Conservation (phyloP, 64 coral and sea anemone genomes). For the Montipora capricornis region DNA sequence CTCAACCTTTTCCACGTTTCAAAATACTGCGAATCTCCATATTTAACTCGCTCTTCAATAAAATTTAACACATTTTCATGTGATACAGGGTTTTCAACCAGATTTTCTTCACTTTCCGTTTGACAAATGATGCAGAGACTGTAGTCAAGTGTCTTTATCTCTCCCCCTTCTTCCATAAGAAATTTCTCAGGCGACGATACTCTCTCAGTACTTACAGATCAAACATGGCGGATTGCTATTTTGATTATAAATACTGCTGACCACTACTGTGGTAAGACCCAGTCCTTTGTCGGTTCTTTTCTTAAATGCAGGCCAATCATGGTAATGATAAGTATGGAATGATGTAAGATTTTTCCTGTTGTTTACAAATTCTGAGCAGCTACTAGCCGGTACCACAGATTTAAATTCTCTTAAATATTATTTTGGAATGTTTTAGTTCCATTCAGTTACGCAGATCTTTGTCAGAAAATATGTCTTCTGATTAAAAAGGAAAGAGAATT, state of each 20-base stretch:
- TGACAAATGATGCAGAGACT: slow-evolving; percentile 52
- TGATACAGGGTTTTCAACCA: slow-evolving; percentile 22
- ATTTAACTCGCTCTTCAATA: slow-evolving; percentile 48
- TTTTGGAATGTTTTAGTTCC: too few species aligned
- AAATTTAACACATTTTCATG: slow-evolving; percentile 38
- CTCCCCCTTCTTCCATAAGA: slow-evolving; percentile 22
- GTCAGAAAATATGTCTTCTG: too few species aligned
- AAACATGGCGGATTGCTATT: slow-evolving; percentile 43
- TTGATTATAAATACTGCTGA: slow-evolving; percentile 29
- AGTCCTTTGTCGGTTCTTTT: slow-evolving; percentile 24
- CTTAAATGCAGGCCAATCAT: slow-evolving; percentile 18
- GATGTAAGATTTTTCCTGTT: not conserved
- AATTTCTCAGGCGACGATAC: not conserved
- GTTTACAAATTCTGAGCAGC: too few species aligned
- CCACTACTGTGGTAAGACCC: slow-evolving; percentile 8
- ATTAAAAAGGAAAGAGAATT: too few species aligned
- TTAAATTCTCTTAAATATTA: not conserved
- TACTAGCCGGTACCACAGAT: not conserved
- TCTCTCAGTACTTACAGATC: slow-evolving; percentile 17
- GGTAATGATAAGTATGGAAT: slow-evolving; percentile 34
- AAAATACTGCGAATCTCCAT: slow-evolving; percentile 25
- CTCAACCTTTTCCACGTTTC: slow-evolving; percentile 26
- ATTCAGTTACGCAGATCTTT: too few species aligned
- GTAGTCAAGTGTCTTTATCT: slow-evolving; percentile 32
- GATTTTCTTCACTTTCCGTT: slow-evolving; percentile 22